Conservation (phyloP, 2,888 invertebrate species). For the Microctonus aethiopoides region DNA sequence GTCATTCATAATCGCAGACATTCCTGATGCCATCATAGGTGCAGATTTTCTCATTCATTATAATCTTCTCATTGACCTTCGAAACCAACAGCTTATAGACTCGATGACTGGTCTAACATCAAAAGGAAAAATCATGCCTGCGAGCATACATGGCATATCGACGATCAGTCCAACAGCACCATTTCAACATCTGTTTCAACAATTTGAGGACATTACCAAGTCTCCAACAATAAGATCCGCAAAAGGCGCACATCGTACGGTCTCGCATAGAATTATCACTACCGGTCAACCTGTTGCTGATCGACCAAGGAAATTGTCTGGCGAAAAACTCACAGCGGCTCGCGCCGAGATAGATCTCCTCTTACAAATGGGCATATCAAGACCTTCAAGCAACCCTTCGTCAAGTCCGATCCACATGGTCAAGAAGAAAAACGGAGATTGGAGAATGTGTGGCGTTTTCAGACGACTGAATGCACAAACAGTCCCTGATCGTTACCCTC, state of each 20-base stretch:
- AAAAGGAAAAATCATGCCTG: background rate
- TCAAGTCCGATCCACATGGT: conserved; percentile 46
- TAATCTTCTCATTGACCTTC: conserved; percentile 30
- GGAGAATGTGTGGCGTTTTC: conserved; percentile 47
- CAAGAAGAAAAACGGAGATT: background rate
- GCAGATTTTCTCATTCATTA: conserved; percentile 34
- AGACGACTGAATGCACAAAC: conserved; percentile 48
- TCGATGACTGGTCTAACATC: conserved; percentile 24
- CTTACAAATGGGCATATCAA: conserved; percentile 58
- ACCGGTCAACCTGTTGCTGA: conserved; percentile 54
- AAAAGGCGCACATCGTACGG: no score
- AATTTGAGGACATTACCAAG: conserved; percentile 11
- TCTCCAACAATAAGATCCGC: background rate
- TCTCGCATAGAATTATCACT: conserved; percentile 54
- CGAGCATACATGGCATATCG: conserved; percentile 7
- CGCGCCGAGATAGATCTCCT: conserved; percentile 52
- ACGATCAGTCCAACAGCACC: background rate
- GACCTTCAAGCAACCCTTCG: conserved; percentile 59
- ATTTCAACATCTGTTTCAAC: background rate
- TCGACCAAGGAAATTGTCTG: conserved; percentile 52
- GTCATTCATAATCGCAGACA: conserved; percentile 35
- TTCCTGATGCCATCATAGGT: conserved; percentile 32
- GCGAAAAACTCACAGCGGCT: conserved; percentile 50
- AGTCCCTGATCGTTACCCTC: conserved; percentile 49
- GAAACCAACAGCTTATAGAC: conserved; percentile 36